Evolutionary conservation across 1,140 invertebrate species (phyloP), one percentile per base, ranked within the genome.

Genomic region (Diorhabda elongata): DNA sequence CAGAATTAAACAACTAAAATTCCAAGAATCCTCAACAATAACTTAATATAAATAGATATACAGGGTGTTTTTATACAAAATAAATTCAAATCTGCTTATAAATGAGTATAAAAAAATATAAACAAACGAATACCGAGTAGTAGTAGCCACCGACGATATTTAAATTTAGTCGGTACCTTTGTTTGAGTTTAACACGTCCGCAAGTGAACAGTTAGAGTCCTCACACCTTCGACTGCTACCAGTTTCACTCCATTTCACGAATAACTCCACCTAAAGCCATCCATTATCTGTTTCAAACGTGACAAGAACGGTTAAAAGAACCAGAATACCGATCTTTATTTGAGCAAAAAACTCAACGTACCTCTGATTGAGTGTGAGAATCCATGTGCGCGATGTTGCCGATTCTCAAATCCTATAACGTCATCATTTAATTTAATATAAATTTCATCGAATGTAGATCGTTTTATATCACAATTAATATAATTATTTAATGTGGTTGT

Each of bases 231-330:
- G 6, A 44, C 73, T 59, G 75, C 75, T 76, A 76, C 75, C 75
- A 76, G 75, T 76, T 76, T 76, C 75, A 72, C 73, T 76, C 72
- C 73, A 73, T 76, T 74, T 76, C 73, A 72, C 71, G 73, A 76
- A 76, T 76, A 74, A 70, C 75, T 76, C 58, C 26, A 63, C 45
- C 66, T 44, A 59, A 45, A 42, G 9, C 44, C 56, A 47, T 52
- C 45, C 58, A 62, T 70, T 69, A 62, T 64, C 8, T n/a, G 44
- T 64, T 61, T 62, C 61, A 43, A 68, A 63, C 59, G 67, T 60
- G 65, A 64, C 63, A 64, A 57, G 63, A 62, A 64, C 45, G 63
- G 44, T 52, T 57, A 42, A 64, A 64, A 56, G 45, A 57, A 42
- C 45, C 63, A 57, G 63, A 64, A 64, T 64, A 57, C 63, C 63